Base-by-base conservation (phyloP, 2,888 invertebrate genomes). In the Iphiclides podalirius region DNA sequence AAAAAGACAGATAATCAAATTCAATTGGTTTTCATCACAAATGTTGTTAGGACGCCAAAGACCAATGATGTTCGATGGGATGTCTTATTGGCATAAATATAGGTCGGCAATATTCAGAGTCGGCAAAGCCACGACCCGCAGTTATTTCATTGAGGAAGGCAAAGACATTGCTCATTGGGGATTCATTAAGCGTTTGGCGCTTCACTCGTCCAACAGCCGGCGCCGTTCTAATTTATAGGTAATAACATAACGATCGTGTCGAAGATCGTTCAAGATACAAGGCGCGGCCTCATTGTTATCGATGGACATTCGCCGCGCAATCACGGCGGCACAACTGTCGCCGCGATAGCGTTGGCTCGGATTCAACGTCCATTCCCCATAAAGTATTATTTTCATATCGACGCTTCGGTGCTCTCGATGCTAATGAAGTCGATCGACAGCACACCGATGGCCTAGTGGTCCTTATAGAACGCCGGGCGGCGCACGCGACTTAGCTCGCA, bases 221-320 rank as follows among this genome's bases (percentile, higher is more conserved):
- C 72, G 67, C 63, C 64, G 72, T 61, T 69, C 76, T 83, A 85
- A 85, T 85, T 86, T 87, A 84, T 82, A 82, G 81, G 79, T 83
- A 80, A 85, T 82, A 84, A 81, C 78, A 76, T 76, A 83, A 81
- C 81, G 78, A 83, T 81, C 78, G 80, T 70, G 73, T 73, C 80
- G 78, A 86, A 85, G 82, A 87, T 86, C 85, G 85, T 85, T 81
- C 83, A 83, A 80, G 74, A 77, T 73, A 68, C 72, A 75, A 79
- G 86, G 84, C 75, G 83, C 79, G 84, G 84, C 80, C 79, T 81
- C 72, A 86, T 85, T 86, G 84, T 86, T 81, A 77, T 75, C 72
- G 74, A 75, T 75, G 74, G 73, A 75, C 73, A 73, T 72, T 75
- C 70, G 41, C 69, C 60, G 48, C 50, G 63, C 60, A 60, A 54